Percentiles rank a stretch among this genome's conserved stretches.
phyloP scores from a whole-genome alignment of 1,140 invertebrate species.

The Caenorhabditis tropicalis region DNA sequence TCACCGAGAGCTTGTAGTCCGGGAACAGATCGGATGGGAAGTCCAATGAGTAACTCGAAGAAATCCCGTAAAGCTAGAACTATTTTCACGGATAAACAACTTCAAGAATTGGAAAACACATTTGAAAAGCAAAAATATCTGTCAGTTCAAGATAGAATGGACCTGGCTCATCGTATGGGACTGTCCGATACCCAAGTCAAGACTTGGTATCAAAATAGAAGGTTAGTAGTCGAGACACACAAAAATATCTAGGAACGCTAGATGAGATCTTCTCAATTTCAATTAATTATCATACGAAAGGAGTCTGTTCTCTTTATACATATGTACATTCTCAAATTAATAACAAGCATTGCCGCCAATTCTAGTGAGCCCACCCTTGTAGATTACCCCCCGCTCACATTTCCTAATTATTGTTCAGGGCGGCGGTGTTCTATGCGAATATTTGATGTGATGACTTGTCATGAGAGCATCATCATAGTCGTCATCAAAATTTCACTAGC shows the following conservation, averaged over 20 bases:
- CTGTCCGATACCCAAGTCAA: slow-evolving; percentile 98
- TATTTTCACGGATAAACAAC: slow-evolving; percentile 96
- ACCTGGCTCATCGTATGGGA: slow-evolving; percentile 91
- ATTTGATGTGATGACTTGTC: slow-evolving; percentile 41
- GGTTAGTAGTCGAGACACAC: slow-evolving; percentile 77
- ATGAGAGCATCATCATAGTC: slow-evolving; percentile 8
- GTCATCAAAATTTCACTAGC: slow-evolving; percentile 34
- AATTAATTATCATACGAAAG: neutral
- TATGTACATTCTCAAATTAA: slow-evolving; percentile 29
- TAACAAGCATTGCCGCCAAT: neutral
- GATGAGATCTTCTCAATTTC: neutral
- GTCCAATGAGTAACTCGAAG: slow-evolving; percentile 75
- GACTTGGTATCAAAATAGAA: slow-evolving; percentile 98
- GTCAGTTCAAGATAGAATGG: slow-evolving; percentile 96
- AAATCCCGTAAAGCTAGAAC: slow-evolving; percentile 96
- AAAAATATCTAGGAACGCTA: no score
- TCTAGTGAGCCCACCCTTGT: slow-evolving; percentile 16
- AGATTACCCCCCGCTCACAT: slow-evolving; percentile 34
- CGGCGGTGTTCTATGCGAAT: slow-evolving; percentile 37
- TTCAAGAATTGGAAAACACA: slow-evolving; percentile 88
- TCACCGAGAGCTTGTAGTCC: neutral
- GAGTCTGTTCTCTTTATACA: neutral
- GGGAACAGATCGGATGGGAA: neutral
- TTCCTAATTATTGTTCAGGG: slow-evolving; percentile 41
- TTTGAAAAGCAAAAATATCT: slow-evolving; percentile 98